phyloP scores from a whole-genome alignment of 2,797 vertebrate species.

The Hirundo rustica region DNA sequence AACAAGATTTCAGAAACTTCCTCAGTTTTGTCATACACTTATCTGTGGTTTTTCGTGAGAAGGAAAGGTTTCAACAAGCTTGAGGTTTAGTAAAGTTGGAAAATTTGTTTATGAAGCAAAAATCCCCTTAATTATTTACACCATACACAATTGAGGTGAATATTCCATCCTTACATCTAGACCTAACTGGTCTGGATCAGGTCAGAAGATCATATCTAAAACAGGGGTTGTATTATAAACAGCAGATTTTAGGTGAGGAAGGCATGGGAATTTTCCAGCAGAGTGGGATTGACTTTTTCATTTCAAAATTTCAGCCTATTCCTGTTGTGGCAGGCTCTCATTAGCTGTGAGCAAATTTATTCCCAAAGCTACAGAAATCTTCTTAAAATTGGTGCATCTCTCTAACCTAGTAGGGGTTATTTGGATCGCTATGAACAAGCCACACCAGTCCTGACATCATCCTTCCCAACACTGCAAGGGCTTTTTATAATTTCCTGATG shows the following conservation, averaged over 20 bases:
- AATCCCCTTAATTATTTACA: background rate
- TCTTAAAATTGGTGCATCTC: background rate
- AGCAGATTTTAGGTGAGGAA: background rate
- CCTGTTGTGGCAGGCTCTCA: background rate
- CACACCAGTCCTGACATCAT: background rate
- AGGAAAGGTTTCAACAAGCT: background rate
- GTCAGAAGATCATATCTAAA: background rate
- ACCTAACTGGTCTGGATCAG: background rate
- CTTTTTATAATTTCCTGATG: background rate
- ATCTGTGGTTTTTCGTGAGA: background rate
- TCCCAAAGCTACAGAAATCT: background rate
- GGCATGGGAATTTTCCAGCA: background rate
- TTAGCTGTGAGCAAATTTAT: background rate
- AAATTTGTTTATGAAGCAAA: background rate
- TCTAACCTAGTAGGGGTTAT: background rate
- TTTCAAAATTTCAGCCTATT: background rate
- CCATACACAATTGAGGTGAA: rapidly evolving
- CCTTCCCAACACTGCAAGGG: background rate
- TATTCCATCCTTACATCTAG: background rate
- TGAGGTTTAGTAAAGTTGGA: background rate
- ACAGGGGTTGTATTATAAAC: background rate
- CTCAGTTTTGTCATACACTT: background rate
- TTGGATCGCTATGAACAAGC: background rate
- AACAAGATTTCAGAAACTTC: background rate
- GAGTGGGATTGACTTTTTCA: background rate